Evolutionary conservation across 2,888 invertebrate genomes (phyloP), one percentile per base, ranked within the genome.

Genomic region (Drosophila tanythrix): DNA sequence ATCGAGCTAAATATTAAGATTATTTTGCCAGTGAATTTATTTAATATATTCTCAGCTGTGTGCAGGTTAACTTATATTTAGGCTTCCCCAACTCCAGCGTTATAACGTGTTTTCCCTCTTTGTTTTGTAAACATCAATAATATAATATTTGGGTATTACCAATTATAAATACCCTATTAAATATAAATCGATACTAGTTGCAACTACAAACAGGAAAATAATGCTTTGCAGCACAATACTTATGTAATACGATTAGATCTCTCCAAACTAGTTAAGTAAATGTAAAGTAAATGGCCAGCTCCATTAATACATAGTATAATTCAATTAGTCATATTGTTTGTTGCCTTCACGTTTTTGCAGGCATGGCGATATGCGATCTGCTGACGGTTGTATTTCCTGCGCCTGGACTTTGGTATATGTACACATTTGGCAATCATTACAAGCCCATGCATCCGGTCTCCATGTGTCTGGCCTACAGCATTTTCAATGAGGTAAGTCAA

Each of bases 321-420:
- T 21, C 11, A 43, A 43, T 21, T 43, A 21, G 2, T 43, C 11
- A 43, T 13, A 43, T 43, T 43, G 43, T 13, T 43, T 43, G 21
- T 21, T 21, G 43, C 21, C 43, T 21, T 21, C 3, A 15, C 8
- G 0, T 66, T 58, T 38, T 60, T 84, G 5, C 77, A 93, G 93
- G 97, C n/a, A 99, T 99, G 98, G 98, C 99, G 0, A 94, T 99
- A 6, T 97, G 98, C 83, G 99, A 99, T 93, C 97, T 98, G 96
- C 96, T 98, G 92, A 99, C 98, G 0, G 96, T 98, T 90, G 94
- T 98, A 61, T 96, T 98, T 91, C 98, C 98, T 0, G 96, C 98
- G 0, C 98, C 98, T 0, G 98, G 97, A 95, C 95, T 98, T 56
- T 96, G 98, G 93, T 97, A 98, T 92, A 97, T 98, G 96, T 98